Conservation (phyloP, 2,888 invertebrate species). For the Oscheius myriophilus region DNA sequence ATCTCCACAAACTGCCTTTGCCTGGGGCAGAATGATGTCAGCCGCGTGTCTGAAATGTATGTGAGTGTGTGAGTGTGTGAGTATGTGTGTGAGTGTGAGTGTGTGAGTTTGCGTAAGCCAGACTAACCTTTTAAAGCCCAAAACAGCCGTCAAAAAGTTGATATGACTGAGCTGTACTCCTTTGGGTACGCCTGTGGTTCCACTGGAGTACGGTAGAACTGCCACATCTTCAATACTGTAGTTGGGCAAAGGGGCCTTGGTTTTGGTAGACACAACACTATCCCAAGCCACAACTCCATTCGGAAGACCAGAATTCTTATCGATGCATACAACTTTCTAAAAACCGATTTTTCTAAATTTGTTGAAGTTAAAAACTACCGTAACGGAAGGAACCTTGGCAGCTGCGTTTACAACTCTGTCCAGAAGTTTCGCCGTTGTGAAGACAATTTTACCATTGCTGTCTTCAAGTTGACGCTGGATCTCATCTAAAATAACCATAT, state of each 20-base stretch:
- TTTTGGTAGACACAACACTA: conserved; percentile 3
- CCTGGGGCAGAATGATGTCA: conserved; percentile 8
- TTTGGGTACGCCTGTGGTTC: conserved; percentile 75
- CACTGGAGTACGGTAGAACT: conserved; percentile 70
- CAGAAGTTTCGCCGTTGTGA: conserved; percentile 43
- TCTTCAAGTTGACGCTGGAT: conserved; percentile 51
- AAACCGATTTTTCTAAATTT: neutral
- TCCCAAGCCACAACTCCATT: neutral
- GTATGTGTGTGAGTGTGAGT: no score
- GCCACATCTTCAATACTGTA: conserved; percentile 36
- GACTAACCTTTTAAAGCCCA: conserved; percentile 16
- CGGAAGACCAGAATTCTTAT: neutral
- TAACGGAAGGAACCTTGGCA: conserved; percentile 31
- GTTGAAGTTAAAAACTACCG: conserved; percentile 2
- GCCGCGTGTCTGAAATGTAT: conserved; percentile 1
- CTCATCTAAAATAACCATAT: conserved; percentile 39
- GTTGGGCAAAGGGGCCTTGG: neutral
- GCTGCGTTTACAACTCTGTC: conserved; percentile 44
- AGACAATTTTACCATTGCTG: conserved; percentile 35
- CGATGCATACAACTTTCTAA: conserved; percentile 41
- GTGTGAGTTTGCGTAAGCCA: no score
- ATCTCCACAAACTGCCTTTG: conserved; percentile 7
- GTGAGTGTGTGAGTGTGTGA: no score
- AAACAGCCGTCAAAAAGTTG: conserved; percentile 23
- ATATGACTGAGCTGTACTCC: conserved; percentile 60